Evolutionary conservation across 2,888 invertebrate species (phyloP), one percentile per base, ranked within the genome.

Genomic region (Pachliopta kotzebuea): DNA sequence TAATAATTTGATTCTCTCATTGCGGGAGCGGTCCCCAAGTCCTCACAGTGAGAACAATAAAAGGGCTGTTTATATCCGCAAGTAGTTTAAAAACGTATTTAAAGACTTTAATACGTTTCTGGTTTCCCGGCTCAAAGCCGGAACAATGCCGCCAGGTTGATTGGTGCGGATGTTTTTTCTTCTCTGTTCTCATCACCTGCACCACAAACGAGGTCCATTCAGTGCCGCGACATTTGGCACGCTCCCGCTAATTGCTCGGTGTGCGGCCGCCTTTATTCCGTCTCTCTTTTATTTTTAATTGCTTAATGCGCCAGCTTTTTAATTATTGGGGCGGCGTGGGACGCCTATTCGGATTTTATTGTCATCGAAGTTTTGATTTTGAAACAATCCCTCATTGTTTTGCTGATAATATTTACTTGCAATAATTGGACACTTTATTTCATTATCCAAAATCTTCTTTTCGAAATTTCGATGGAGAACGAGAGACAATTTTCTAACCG

Each of bases 201-300:
- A 65, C 72, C 68, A 62, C 59, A 63, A 37, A 57, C 67, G 66
- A 60, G 56, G 65, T 52, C 69, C 67, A 68, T 73, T 72, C 74
- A 74, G 67, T 69, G 71, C 72, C 69, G 76, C 75, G 83, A 84
- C 86, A 88, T 87, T 88, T 85, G 85, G 85, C 84, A 78, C 84
- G 78, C 72, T 74, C 74, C 66, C 76, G 72, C 82, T 88, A 88
- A 88, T 88, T 86, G 86, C 84, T 70, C 79, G 72, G 80, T 83
- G 80, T 82, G 82, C 76, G 78, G 71, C 74, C 64, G 73, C 73
- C 84, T 81, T 85, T 83, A 84, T 80, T 74, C 73, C 68, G 70
- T 73, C 72, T 70, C 75, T 69, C 73, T 74, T 79, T 77, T 76
- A 70, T 75, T 74, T 76, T 78, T 76, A 76, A 78, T 78, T 77